Conservation (phyloP, 2,888 invertebrate species). For the Hartigia nigra region DNA sequence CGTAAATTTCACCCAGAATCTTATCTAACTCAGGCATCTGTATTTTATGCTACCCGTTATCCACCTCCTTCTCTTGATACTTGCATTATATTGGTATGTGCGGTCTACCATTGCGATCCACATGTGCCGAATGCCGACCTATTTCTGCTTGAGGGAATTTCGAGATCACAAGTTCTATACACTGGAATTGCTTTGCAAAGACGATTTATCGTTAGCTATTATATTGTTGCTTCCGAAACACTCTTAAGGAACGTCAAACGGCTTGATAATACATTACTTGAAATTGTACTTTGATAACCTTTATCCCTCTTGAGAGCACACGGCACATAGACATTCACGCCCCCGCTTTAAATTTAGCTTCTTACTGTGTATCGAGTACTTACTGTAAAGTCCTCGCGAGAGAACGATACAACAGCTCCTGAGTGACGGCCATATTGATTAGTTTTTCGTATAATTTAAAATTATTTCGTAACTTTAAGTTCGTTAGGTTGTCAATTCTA, state of each 20-base stretch:
- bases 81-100: constrained; percentile 30
- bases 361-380: no score
- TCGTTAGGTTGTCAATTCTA: no score
- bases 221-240: background rate
- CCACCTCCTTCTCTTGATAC: constrained; percentile 26
- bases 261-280: background rate
- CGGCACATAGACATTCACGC: background rate
- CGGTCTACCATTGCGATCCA: background rate
- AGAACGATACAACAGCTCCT: background rate
- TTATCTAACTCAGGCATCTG: constrained; percentile 38
- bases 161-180: background rate
- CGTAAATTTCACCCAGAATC: constrained; percentile 16
- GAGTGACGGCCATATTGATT: background rate
- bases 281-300: background rate
- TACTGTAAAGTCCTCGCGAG: background rate
- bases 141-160: constrained; percentile 17
- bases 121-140: constrained; percentile 16
- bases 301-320: background rate
- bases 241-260: background rate
- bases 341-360: background rate
- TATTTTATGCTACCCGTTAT: constrained; percentile 30
- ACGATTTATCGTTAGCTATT: background rate
- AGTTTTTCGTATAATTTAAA: background rate
- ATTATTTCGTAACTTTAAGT: background rate
- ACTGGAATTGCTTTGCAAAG: background rate